A percentile compares a stretch with the other conserved stretches of the same genome.
Evolutionary conservation across 2,797 vertebrate species (phyloP).

Genomic region (Synanceia verrucosa): DNA sequence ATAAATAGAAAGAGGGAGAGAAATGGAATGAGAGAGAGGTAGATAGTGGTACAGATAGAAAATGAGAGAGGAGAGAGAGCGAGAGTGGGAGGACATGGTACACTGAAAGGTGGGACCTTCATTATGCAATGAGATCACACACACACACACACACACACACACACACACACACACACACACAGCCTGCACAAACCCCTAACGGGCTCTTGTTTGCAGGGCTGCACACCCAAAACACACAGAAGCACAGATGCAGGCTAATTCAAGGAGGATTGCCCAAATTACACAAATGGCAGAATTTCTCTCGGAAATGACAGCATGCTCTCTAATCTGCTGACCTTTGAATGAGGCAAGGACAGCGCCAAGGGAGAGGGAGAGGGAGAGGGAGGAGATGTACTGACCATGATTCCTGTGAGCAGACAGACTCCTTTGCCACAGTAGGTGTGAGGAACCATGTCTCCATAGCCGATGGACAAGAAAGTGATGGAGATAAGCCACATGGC

Average conservation of each 20-base stretch:
- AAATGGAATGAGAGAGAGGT: slow-evolving; percentile 34
- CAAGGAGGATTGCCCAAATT: slow-evolving; percentile 67
- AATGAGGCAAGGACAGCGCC: slow-evolving; percentile 44
- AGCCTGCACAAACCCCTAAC: slow-evolving; percentile 18
- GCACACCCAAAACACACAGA: slow-evolving; percentile 64
- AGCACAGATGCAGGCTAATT: slow-evolving; percentile 70
- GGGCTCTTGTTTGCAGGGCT: slow-evolving; percentile 60
- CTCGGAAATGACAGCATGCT: slow-evolving; percentile 51
- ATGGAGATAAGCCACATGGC: slow-evolving; percentile 99
- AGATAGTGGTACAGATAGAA: slow-evolving; percentile 31
- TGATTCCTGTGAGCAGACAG: slow-evolving; percentile 97
- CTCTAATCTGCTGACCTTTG: slow-evolving; percentile 73
- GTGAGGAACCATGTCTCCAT: slow-evolving; percentile 98
- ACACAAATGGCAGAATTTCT: slow-evolving; percentile 63
- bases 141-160: neutral
- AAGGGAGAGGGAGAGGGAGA: slow-evolving; percentile 3
- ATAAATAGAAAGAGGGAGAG: slow-evolving; percentile 42
- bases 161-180: neutral
- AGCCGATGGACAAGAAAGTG: slow-evolving; percentile 98
- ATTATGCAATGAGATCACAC: slow-evolving; percentile 73
- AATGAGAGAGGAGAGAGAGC: slow-evolving; percentile 37
- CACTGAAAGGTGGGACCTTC: slow-evolving; percentile 75
- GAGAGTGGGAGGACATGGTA: slow-evolving; percentile 73
- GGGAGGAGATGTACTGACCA: slow-evolving; percentile 85
- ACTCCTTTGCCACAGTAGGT: slow-evolving; percentile 98